phyloP scores from a whole-genome alignment of 2,113 vertebrate genomes.

The Octodon degus region DNA sequence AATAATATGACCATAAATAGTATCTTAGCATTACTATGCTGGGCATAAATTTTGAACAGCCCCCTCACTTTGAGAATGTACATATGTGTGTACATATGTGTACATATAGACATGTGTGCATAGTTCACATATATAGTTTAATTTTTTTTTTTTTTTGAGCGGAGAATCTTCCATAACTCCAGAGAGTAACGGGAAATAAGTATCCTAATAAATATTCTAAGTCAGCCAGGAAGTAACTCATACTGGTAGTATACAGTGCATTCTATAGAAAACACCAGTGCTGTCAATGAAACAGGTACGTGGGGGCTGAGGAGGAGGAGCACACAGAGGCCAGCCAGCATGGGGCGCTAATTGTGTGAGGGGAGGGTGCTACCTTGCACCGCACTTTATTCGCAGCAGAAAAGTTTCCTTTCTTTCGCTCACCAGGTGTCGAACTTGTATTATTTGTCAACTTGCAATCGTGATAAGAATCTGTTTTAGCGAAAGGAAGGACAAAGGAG shows the following conservation, averaged over 20 bases:
- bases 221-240: not conserved
- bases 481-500: not conserved
- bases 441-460: not conserved
- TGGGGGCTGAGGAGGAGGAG: constrained; percentile 61
- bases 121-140: not conserved
- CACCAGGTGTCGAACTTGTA: not conserved
- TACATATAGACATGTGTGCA: too few species aligned
- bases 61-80: constrained; percentile 66
- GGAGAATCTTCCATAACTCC: constrained; percentile 62
- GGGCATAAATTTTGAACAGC: constrained; percentile 61
- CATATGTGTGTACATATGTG: not conserved
- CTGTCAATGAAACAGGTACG: fast-evolving
- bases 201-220: not conserved
- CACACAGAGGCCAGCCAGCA: not conserved
- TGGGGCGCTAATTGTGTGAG: not conserved
- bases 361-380: constrained; percentile 4
- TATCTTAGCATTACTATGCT: constrained; percentile 55
- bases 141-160: constrained; percentile 10
- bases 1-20: constrained; percentile 79
- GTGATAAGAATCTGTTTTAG: not conserved
- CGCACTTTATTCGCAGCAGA: not conserved
- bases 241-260: not conserved
- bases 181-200: constrained; percentile 64
- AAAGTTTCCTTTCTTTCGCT: not conserved
- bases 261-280: not conserved